Evolutionary conservation across 2,888 invertebrate genomes (phyloP).

Genomic region (Syrista parreyssii): DNA sequence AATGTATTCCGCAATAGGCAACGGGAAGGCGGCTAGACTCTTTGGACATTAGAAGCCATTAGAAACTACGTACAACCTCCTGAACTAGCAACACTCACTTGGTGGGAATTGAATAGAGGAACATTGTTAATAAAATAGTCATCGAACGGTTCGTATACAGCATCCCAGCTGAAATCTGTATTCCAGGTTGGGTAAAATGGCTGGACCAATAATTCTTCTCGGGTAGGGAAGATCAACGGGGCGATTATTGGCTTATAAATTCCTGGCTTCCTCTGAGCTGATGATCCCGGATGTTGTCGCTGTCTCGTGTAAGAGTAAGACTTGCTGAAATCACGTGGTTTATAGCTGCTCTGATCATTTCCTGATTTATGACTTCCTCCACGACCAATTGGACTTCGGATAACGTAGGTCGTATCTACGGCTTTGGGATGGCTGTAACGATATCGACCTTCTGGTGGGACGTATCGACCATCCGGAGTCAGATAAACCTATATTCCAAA

Average conservation of each 20-base stretch:
- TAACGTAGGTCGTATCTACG: constrained; percentile 72
- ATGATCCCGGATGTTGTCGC: background rate
- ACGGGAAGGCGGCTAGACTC: background rate
- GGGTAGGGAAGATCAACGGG: constrained; percentile 44
- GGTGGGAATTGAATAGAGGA: constrained; percentile 47
- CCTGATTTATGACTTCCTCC: constrained; percentile 15
- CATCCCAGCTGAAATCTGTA: constrained; percentile 45
- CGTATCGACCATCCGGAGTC: constrained; percentile 69
- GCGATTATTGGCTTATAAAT: constrained; percentile 48
- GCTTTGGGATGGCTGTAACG: constrained; percentile 65
- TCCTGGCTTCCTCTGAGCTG: background rate
- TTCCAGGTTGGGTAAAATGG: constrained; percentile 41
- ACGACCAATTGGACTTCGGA: constrained; percentile 62
- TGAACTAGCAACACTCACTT: constrained; percentile 31
- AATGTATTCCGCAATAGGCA: background rate
- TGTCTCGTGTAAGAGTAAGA: background rate
- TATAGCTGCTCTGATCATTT: constrained; percentile 10
- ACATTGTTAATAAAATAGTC: constrained; percentile 42
- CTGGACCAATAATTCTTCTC: constrained; percentile 23
- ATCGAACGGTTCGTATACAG: constrained; percentile 41
- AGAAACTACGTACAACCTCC: background rate
- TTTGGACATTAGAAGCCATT: background rate
- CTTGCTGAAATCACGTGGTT: background rate
- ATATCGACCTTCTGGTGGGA: constrained; percentile 68
- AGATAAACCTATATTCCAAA: constrained; percentile 61